A percentile compares a stretch with the other conserved stretches of the same genome.
Conservation (phyloP, 2,797 vertebrate species). For the Dendrocincla fuliginosa region DNA sequence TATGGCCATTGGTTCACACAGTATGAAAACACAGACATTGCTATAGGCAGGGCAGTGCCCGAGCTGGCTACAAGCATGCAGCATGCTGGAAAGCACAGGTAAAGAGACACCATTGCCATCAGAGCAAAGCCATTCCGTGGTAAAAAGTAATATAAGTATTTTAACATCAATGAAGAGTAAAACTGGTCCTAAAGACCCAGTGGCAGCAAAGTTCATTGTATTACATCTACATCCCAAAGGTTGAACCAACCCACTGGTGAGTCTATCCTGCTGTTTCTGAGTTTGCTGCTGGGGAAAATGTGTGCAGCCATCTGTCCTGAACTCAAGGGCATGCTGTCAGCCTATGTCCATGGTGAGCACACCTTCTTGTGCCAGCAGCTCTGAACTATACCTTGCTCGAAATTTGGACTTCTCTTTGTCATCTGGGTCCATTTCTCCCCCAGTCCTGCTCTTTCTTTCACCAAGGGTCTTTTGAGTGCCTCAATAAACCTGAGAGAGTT, state of each 20-base stretch:
- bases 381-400: neutral
- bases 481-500: neutral
- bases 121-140: neutral
- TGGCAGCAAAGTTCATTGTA: neutral
- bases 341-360: neutral
- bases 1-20: accelerated
- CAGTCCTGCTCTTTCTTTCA: neutral
- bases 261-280: neutral
- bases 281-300: neutral
- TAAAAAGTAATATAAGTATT: neutral
- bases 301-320: neutral
- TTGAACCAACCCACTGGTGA: neutral
- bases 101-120: neutral
- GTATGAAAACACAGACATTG: neutral
- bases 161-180: neutral
- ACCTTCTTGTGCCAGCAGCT: neutral
- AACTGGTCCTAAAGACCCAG: neutral
- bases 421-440: neutral
- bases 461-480: neutral
- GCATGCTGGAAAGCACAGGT: neutral
- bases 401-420: neutral
- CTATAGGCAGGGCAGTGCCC: neutral
- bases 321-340: neutral
- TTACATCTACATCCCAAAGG: neutral
- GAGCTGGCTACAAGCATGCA: neutral